These are phyloP conservation scores for Agonopterix alstromeriana DNA, from an alignment of 2,888 invertebrate species.

Conservation along the genomic window DNA sequence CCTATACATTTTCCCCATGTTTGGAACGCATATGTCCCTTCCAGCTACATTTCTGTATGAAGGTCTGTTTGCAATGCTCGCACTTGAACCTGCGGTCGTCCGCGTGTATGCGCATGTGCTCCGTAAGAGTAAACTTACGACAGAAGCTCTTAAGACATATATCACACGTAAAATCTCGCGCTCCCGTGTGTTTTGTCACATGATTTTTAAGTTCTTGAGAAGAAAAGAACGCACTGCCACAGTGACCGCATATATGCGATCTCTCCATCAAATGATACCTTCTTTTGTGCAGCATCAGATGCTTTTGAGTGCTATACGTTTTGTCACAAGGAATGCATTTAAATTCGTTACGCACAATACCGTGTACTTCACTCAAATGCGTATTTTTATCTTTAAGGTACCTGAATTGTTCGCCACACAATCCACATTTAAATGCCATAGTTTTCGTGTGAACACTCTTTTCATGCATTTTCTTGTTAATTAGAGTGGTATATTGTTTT, in stretches of 20 bases:
- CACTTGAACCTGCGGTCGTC: constrained; percentile 31
- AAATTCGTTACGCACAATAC: constrained; percentile 9
- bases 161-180: constrained; percentile 40
- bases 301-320: constrained; percentile 22
- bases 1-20: constrained; percentile 15
- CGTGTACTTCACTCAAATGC: constrained; percentile 1
- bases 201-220: constrained; percentile 26
- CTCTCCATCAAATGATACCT: constrained; percentile 47
- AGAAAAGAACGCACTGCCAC: constrained; percentile 44
- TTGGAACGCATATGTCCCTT: constrained; percentile 24
- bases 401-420: background rate
- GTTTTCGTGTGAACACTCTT: constrained; percentile 31
- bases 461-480: constrained; percentile 37
- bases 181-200: constrained; percentile 42
- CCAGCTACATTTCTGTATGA: constrained; percentile 33
- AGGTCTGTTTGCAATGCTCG: constrained; percentile 25
- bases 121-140: constrained; percentile 19
- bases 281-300: constrained; percentile 29
- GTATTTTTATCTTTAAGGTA: background rate
- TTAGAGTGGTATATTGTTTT: constrained; percentile 37
- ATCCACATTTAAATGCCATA: constrained; percentile 13
- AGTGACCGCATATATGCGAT: constrained; percentile 45
- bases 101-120: constrained; percentile 38
- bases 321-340: constrained; percentile 39
- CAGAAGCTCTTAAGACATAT: constrained; percentile 36